phyloP scores from a whole-genome alignment of 2,113 vertebrate genomes.

The Chloebia gouldiae region DNA sequence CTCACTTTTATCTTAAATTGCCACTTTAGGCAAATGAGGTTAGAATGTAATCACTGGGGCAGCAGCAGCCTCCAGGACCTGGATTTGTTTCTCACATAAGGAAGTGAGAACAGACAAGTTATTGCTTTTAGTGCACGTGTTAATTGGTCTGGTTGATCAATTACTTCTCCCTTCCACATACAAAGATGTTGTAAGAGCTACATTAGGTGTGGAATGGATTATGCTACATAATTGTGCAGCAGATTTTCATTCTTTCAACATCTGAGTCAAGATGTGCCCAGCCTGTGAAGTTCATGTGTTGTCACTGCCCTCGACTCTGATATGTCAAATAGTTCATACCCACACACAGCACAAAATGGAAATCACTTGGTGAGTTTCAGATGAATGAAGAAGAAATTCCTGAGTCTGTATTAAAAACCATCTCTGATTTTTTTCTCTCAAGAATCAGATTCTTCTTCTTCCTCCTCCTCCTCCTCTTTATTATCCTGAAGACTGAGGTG shows the following conservation, averaged over 20 bases:
- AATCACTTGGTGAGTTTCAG: neutral
- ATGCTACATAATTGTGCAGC: slow-evolving; percentile 41
- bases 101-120: neutral
- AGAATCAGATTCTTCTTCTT: slow-evolving; percentile 72
- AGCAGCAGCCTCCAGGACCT: neutral
- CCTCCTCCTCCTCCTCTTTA: slow-evolving; percentile 69
- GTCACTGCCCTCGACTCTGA: neutral
- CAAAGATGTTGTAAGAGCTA: neutral
- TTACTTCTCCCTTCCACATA: neutral
- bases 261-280: neutral
- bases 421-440: slow-evolving; percentile 19
- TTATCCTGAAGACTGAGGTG: slow-evolving; percentile 66
- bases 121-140: neutral
- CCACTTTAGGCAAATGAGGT: neutral
- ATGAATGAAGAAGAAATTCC: neutral
- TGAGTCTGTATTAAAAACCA: slow-evolving; percentile 1
- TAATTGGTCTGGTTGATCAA: neutral
- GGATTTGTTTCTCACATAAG: neutral
- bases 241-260: neutral
- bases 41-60: neutral
- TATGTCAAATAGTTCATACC: neutral
- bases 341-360: neutral
- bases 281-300: neutral
- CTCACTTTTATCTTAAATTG: neutral
- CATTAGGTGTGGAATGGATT: neutral